These are phyloP conservation scores for Pristiophorus japonicus DNA, from an alignment of 2,113 vertebrate genomes.

Conservation along the genomic window DNA sequence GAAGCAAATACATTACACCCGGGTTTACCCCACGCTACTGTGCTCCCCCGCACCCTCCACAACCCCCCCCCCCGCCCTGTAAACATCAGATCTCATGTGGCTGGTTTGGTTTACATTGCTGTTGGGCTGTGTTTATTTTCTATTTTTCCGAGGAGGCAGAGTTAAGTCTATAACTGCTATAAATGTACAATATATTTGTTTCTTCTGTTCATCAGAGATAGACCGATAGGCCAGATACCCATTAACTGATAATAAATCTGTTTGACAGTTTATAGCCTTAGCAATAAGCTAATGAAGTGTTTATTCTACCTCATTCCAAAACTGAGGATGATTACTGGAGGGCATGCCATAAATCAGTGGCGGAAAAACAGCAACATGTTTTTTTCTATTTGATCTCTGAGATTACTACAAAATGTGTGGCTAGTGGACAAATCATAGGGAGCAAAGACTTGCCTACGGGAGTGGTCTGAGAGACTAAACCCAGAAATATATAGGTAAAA, in stretches of 20 bases:
- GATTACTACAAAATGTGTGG: not conserved
- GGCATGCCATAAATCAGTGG: not conserved
- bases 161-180: not conserved
- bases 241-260: not conserved
- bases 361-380: not conserved
- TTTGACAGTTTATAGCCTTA: not conserved
- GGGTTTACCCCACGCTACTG: too few species aligned
- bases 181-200: not conserved
- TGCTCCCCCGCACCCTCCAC: not conserved
- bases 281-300: slow-evolving; percentile 20
- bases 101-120: not conserved
- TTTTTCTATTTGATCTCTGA: not conserved
- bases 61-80: too few species aligned
- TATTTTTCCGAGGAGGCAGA: not conserved
- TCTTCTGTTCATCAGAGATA: slow-evolving; percentile 9
- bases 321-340: not conserved
- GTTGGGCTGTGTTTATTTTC: not conserved
- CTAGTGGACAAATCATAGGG: not conserved
- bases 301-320: slow-evolving; percentile 6
- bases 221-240: slow-evolving; percentile 4
- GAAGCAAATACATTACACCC: too few species aligned
- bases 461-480: not conserved
- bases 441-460: too few species aligned
- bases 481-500: not conserved
- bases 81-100: too few species aligned